Conservation (phyloP, 2,888 invertebrate species). For the Drosophila conformis region DNA sequence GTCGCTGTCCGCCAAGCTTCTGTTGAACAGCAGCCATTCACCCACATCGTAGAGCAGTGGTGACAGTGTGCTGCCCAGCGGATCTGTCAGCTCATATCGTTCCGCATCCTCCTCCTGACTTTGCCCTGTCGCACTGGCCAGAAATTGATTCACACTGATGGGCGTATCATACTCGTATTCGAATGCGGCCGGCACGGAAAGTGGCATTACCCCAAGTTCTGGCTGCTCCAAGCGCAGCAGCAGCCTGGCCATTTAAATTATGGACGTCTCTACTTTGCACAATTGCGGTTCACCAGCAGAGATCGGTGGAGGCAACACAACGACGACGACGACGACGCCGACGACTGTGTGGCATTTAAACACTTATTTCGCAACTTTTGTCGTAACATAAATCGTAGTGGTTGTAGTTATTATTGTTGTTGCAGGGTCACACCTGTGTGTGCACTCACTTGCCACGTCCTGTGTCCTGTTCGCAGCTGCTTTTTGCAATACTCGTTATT, state of each 20-base stretch:
- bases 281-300: constrained; percentile 3
- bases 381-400: constrained; percentile 54
- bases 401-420: constrained; percentile 19
- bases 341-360: constrained; percentile 44
- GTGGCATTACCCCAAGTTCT: constrained; percentile 51
- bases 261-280: constrained; percentile 3
- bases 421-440: constrained; percentile 42
- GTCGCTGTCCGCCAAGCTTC: constrained; percentile 9
- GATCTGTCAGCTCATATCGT: constrained; percentile 57
- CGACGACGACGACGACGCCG: not conserved
- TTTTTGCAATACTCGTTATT: constrained; percentile 11
- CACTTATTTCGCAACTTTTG: constrained; percentile 53
- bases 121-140: constrained; percentile 68
- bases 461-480: constrained; percentile 5
- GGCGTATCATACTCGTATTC: constrained; percentile 61
- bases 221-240: constrained; percentile 50
- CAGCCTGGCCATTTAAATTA: constrained; percentile 29
- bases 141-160: constrained; percentile 71
- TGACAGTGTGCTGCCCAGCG: constrained; percentile 36
- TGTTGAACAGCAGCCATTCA: constrained; percentile 21
- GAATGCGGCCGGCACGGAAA: constrained; percentile 53
- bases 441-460: constrained; percentile 10
- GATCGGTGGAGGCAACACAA: constrained; percentile 8
- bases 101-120: constrained; percentile 38
- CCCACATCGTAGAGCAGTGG: constrained; percentile 31